Base-by-base conservation (phyloP, 2,113 vertebrate genomes). In the Anolis sagrei region DNA sequence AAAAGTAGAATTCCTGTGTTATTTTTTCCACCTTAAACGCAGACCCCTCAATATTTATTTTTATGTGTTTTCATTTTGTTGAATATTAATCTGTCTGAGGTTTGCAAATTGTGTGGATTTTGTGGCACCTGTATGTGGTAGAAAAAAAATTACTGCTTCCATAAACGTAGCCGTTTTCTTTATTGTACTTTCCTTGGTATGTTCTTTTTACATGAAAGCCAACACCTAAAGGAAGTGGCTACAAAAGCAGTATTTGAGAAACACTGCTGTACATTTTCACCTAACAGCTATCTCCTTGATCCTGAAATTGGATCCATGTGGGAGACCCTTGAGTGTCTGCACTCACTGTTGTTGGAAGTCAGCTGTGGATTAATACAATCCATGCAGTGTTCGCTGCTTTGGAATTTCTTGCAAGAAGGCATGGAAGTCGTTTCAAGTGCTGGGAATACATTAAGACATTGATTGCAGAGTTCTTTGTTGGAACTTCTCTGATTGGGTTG, bases 171-270 rank as follows among this genome's bases (percentile, higher is more conserved):
- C 25, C 32, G 4, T 75, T 64, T 62, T 75, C 27, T 48, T 36
- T 44, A 2, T 9, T 64, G 3, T 39, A 21, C 4, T 80, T 39
- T 66, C 9, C 36, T 64, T 36, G 19, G 32, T 54, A 19, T 79
- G n/a, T 68, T 79, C 69, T 14, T 48, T 27, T 36, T 68, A 6
- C 39, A 21, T 75, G 54, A 73, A 84, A 74, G 69, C 32, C 51
- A 75, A 4, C 36, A 51, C 21, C 64, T 73, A 79, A 86, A 74
- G 58, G 69, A 75, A 86, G 81, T 80, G 14, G 69, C 79, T 64
- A 86, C 77, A 86, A 80, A 83, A 79, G 54, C 76, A n/a, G 61
- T n/a, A 66, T n/a, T 66, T 68, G 25, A 74, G 34, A 74, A 64
- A 79, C 70, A n/a, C 23, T 62, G 16, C 61, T 85, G 36, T 32